phyloP scores from a whole-genome alignment of 2,888 invertebrate species.

The Andrena haemorrhoa region DNA sequence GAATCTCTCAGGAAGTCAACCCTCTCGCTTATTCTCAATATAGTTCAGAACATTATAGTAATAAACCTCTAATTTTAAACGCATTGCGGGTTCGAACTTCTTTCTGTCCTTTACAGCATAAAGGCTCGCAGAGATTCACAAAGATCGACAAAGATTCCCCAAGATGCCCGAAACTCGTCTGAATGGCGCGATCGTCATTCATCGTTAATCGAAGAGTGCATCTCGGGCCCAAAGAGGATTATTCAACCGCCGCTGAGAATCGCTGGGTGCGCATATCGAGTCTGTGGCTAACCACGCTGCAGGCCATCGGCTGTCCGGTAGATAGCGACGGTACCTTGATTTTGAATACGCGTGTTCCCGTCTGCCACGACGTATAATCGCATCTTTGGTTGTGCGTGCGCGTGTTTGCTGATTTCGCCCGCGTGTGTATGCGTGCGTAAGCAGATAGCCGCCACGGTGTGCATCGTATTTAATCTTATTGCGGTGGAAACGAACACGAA shows the following conservation, averaged over 20 bases:
- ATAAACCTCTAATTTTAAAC: too few species aligned
- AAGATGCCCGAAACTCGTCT: constrained; percentile 6
- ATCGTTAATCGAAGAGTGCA: constrained; percentile 47
- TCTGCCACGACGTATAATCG: constrained; percentile 53
- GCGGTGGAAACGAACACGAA: constrained; percentile 50
- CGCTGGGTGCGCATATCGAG: constrained; percentile 70
- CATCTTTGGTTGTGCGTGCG: constrained; percentile 38
- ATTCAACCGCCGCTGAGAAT: constrained; percentile 70
- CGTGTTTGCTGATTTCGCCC: constrained; percentile 17
- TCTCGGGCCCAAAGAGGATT: constrained; percentile 58
- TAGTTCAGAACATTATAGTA: too few species aligned
- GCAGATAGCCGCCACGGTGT: constrained; percentile 50
- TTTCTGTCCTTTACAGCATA: neutral
- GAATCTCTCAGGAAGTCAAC: too few species aligned
- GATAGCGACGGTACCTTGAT: constrained; percentile 70
- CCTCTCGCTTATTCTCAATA: too few species aligned
- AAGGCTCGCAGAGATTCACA: neutral
- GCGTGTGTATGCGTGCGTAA: constrained; percentile 52
- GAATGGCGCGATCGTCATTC: constrained; percentile 3
- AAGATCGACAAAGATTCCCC: neutral
- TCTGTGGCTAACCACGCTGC: constrained; percentile 75
- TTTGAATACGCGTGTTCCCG: constrained; percentile 64
- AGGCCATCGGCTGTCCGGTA: constrained; percentile 63
- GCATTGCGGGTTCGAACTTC: too few species aligned
- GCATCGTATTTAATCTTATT: constrained; percentile 68